These are phyloP conservation scores for Epinephelus awoara DNA, from an alignment of 2,797 vertebrate species.

Conservation along the genomic window DNA sequence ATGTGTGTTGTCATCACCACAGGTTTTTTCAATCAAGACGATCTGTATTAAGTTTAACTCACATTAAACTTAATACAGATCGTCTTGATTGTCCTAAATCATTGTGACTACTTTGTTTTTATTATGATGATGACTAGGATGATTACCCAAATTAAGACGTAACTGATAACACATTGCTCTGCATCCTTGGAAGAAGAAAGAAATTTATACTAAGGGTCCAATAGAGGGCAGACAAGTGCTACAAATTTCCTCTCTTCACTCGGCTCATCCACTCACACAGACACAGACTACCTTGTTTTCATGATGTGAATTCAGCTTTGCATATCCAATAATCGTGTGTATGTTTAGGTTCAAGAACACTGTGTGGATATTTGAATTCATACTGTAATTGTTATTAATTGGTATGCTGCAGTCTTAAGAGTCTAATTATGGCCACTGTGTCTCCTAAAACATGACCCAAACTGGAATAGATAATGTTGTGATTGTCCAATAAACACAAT, in stretches of 20 bases:
- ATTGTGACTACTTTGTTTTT: neutral
- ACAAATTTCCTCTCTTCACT: constrained; percentile 27
- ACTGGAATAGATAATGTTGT: constrained; percentile 50
- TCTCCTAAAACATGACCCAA: constrained; percentile 55
- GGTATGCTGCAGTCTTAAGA: constrained; percentile 37
- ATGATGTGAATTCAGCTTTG: constrained; percentile 30
- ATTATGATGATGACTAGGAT: too few species aligned
- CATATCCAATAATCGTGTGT: constrained; percentile 31
- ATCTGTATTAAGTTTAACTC: too few species aligned
- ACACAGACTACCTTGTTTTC: constrained; percentile 36
- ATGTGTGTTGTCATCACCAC: neutral
- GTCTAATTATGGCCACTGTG: constrained; percentile 40
- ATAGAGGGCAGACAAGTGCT: constrained; percentile 79
- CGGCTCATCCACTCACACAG: constrained; percentile 8
- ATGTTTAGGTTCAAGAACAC: constrained; percentile 10
- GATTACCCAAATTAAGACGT: neutral
- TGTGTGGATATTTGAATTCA: constrained; percentile 35
- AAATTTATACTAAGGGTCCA: constrained; percentile 33
- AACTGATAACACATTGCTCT: neutral
- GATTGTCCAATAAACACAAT: constrained; percentile 62
- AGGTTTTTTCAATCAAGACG: neutral
- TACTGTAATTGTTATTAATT: constrained; percentile 53
- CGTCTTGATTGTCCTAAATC: neutral
- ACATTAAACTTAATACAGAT: neutral
- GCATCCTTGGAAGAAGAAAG: neutral